phyloP scores from a whole-genome alignment of 2,797 vertebrate species.

The Thaleichthys pacificus region DNA sequence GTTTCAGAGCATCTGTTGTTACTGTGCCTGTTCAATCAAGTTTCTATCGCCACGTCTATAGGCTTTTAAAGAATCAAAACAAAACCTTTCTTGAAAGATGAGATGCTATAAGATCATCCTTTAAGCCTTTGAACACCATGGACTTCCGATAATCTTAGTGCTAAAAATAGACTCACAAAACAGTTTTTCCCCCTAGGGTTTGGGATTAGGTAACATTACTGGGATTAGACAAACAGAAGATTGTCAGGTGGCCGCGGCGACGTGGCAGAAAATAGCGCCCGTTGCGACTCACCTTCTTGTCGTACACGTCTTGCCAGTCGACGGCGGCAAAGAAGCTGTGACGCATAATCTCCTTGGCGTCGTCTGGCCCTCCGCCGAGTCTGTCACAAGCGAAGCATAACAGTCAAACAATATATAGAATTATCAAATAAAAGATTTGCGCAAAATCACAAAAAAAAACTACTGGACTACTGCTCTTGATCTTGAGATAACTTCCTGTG shows the following conservation, averaged over 20 bases:
- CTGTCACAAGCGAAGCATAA: slow-evolving; percentile 40
- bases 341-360: slow-evolving; percentile 98
- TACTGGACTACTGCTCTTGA: slow-evolving; percentile 55
- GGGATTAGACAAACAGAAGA: too few relatives aligned
- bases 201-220: neutral
- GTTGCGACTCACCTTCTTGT: slow-evolving; percentile 86
- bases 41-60: too few relatives aligned
- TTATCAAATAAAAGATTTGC: neutral
- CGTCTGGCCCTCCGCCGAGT: slow-evolving; percentile 88
- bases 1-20: too few relatives aligned
- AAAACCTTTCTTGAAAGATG: neutral
- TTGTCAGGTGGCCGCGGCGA: too few relatives aligned
- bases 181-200: neutral
- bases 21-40: too few relatives aligned
- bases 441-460: slow-evolving; percentile 38
- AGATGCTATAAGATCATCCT: neutral
- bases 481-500: slow-evolving; percentile 52
- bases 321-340: slow-evolving; percentile 91
- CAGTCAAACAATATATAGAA: neutral
- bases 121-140: neutral
- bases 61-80: too few relatives aligned
- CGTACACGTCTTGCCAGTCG: slow-evolving; percentile 95
- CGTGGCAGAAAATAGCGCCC: neutral
- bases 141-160: neutral
- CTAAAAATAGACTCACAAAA: neutral